These are phyloP conservation scores for Sclerurus mexicanus DNA, from an alignment of 2,113 vertebrate genomes.

Conservation along the genomic window DNA sequence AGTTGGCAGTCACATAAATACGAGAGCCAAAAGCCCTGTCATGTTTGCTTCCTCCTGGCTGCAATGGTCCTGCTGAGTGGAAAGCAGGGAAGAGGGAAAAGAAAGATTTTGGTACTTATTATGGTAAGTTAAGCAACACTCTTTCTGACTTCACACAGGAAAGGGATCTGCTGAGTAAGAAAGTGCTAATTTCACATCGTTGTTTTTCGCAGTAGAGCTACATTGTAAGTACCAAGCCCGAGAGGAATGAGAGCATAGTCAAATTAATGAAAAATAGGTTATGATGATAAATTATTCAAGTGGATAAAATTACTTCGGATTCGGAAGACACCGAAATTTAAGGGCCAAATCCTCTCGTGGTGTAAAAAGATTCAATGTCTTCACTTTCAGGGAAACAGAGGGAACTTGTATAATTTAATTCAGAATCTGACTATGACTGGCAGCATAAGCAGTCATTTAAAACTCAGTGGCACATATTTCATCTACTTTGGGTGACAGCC, in stretches of 20 bases:
- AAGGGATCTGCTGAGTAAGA: constrained; percentile 49
- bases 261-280: constrained; percentile 61
- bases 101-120: background rate
- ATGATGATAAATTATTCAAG: constrained; percentile 52
- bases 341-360: background rate
- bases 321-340: background rate
- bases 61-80: background rate
- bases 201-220: background rate
- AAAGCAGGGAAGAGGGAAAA: background rate
- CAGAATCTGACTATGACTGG: constrained; percentile 1
- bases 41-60: background rate
- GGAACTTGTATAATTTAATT: background rate
- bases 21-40: background rate
- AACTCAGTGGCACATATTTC: constrained; percentile 10
- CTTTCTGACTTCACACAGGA: background rate
- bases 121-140: background rate
- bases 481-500: constrained; percentile 17
- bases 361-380: background rate
- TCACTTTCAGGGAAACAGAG: background rate
- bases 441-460: constrained; percentile 24
- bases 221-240: background rate
- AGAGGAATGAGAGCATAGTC: background rate
- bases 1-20: background rate
- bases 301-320: constrained; percentile 12
- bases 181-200: constrained; percentile 4